These are phyloP conservation scores for Ophthalmolycus amberensis DNA, from an alignment of 2,113 vertebrate genomes.

Conservation along the genomic window DNA sequence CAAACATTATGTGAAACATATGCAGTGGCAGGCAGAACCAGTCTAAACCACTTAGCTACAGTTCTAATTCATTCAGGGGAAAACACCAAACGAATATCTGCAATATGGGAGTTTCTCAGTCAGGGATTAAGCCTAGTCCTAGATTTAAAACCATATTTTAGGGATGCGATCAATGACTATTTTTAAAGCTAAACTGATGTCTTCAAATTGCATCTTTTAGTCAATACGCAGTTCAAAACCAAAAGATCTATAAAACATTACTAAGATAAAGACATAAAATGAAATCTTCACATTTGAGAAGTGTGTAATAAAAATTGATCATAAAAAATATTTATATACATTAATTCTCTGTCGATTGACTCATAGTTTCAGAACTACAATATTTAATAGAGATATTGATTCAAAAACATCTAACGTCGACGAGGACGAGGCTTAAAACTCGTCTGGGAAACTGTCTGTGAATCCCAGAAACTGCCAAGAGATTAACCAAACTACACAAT, in stretches of 20 bases:
- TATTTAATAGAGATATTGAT: neutral
- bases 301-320: too few species aligned
- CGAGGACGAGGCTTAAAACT: neutral
- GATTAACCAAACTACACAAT: neutral
- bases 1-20: conserved; percentile 72
- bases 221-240: neutral
- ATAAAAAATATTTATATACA: neutral
- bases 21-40: conserved; percentile 32
- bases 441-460: neutral
- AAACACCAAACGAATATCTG: conserved; percentile 5
- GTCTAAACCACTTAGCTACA: conserved; percentile 30
- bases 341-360: neutral
- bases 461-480: neutral
- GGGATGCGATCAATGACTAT: neutral
- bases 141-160: neutral
- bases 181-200: neutral
- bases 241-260: too few species aligned
- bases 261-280: neutral
- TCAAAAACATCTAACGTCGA: neutral
- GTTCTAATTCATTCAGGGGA: neutral
- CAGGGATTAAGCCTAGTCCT: neutral
- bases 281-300: neutral
- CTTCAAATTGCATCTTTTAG: neutral
- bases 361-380: neutral
- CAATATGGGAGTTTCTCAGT: neutral